Base-by-base conservation (phyloP, 2,797 vertebrate species). In the Halcyon chelicuti region DNA sequence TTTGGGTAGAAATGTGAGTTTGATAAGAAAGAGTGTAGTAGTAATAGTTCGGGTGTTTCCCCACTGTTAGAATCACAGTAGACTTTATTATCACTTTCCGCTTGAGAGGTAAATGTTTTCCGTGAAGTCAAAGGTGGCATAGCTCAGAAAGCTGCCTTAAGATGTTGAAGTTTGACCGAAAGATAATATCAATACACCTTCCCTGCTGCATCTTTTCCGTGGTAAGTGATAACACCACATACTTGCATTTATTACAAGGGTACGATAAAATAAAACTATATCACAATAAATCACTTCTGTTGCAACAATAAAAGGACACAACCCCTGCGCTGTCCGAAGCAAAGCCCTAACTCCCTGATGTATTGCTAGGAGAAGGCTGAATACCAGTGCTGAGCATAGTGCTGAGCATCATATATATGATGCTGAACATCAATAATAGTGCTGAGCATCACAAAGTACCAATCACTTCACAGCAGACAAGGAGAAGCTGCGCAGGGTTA, bases 161-260 rank as follows among this genome's bases (percentile, higher is more conserved):
- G 57, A 63, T 26, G 70, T 28, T 58, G 49, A 46, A 35, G 68
- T 18, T 54, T 26, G 54, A 22, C 19, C 47, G 44, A 23, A 57
- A n/a, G 25, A 26, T 4, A 16, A 8, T 21, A n/a, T 29, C 18
- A 14, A n/a, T 3, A 21, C 0, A 2, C 9, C 42, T 26, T 33
- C 17, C 40, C 13, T 4, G 52, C 29, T 21, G 19, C 39, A 47
- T n/a, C 22, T 17, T 62, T 55, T 65, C 28, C 8, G 14, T 1
- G 0, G 1, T 7, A 37, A 47, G 23, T 5, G 31, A 5, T 33
- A 66, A 40, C 28, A 12, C 14, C 29, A 5, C 5, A 47, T 2
- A 19, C 17, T 9, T 46, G 26, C 17, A 33, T 37, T 52, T 40
- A 15, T 52, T 9, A 26, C 39, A 47, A 35, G 12, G 28, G 23